Conservation (phyloP, 1,140 invertebrate species). For the Platyscapa corneri region DNA sequence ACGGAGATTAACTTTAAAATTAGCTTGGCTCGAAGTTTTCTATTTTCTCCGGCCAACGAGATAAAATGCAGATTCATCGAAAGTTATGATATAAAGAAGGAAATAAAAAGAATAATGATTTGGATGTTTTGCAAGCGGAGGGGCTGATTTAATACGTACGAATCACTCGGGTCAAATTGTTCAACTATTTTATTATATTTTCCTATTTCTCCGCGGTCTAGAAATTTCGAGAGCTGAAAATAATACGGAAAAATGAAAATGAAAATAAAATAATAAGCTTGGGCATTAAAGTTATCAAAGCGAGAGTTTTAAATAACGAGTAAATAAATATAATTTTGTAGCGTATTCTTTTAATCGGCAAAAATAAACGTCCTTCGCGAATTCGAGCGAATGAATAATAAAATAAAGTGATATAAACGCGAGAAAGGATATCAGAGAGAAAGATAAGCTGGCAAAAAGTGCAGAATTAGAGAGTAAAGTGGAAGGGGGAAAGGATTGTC, state of each 20-base stretch:
- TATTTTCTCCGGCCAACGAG: background rate
- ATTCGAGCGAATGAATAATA: background rate
- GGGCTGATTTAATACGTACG: too few relatives aligned
- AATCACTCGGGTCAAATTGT: too few relatives aligned
- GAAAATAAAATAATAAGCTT: too few relatives aligned
- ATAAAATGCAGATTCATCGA: background rate
- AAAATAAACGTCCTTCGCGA: background rate
- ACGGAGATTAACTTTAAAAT: background rate
- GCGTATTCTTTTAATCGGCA: background rate
- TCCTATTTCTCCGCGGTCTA: too few relatives aligned
- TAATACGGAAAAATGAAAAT: too few relatives aligned
- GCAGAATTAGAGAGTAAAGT: constrained; percentile 3
- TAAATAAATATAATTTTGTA: background rate
- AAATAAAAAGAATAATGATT: background rate
- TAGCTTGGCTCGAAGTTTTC: background rate
- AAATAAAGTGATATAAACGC: background rate
- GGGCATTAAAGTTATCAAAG: too few relatives aligned
- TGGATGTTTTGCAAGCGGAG: too few relatives aligned
- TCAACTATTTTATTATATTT: too few relatives aligned
- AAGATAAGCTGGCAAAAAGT: constrained; percentile 1
- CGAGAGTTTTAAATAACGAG: too few relatives aligned
- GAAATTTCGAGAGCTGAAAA: too few relatives aligned
- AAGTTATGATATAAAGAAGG: constrained; percentile 2
- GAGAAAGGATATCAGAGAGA: background rate
- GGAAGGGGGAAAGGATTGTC: constrained; percentile 24